Evolutionary conservation across 2,797 vertebrate genomes (phyloP).

Genomic region (Hylomyscus alleni): DNA sequence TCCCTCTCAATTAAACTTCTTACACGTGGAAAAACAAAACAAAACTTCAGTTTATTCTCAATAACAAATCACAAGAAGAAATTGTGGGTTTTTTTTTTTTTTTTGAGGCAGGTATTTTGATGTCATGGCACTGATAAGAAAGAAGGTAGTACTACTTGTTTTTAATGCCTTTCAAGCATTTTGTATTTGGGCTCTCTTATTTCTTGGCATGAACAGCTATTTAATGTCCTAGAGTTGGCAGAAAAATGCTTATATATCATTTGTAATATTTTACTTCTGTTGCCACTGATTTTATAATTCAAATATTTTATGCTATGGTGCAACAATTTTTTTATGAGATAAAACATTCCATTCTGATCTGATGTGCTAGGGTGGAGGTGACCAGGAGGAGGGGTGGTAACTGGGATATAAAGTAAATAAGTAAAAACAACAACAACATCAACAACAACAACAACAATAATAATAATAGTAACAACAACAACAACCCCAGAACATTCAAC

Average conservation of each 20-base stretch:
- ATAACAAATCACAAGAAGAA: neutral
- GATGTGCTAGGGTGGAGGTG: neutral
- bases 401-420: neutral
- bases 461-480: too few species aligned
- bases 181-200: neutral
- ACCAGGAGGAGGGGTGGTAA: neutral
- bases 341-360: neutral
- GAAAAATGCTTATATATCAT: slow-evolving; percentile 6
- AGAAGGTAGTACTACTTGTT: neutral
- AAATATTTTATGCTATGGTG: neutral
- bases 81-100: accelerated
- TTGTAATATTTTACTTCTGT: slow-evolving; percentile 25
- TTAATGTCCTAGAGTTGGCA: neutral
- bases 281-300: neutral
- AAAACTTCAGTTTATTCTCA: neutral
- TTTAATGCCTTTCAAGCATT: neutral
- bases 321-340: neutral
- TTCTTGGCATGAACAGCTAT: neutral
- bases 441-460: too few species aligned
- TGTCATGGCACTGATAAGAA: neutral
- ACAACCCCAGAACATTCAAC: neutral
- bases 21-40: too few species aligned
- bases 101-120: neutral
- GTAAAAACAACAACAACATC: neutral
- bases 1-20: too few species aligned